A percentile compares a stretch with the other conserved stretches of the same genome.
Evolutionary conservation across 2,113 vertebrate genomes (phyloP).

Genomic region (Gavia stellata): DNA sequence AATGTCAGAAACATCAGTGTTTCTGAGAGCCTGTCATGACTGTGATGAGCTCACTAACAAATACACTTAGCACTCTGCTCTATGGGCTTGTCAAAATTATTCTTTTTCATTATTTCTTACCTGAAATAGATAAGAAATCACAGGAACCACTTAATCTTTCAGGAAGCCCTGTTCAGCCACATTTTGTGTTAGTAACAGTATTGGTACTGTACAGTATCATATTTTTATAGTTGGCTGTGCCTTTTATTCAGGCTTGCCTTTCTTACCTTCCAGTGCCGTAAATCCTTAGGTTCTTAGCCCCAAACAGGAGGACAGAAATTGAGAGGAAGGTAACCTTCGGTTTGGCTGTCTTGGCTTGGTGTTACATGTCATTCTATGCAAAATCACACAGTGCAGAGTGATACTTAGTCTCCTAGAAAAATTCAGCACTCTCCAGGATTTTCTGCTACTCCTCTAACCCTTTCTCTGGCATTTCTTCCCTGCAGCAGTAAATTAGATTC

Average conservation of each 20-base stretch:
- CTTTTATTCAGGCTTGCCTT: neutral
- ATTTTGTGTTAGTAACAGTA: neutral
- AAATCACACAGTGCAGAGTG: neutral
- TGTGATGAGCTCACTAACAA: neutral
- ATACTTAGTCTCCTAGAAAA: neutral
- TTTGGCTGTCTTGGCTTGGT: neutral
- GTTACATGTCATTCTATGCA: neutral
- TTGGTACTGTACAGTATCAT: neutral
- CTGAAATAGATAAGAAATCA: neutral
- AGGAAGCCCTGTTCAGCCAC: neutral
- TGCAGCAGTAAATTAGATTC: conserved; percentile 10
- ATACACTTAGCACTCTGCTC: neutral
- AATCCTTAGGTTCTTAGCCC: neutral
- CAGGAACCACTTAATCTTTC: neutral
- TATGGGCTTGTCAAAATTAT: neutral
- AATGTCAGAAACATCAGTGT: neutral
- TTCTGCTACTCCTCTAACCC: neutral
- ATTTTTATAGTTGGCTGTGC: neutral
- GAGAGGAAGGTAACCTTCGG: neutral
- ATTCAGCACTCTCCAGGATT: neutral
- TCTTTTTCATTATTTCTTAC: neutral
- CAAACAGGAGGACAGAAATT: neutral
- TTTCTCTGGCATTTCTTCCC: neutral
- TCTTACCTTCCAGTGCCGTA: neutral
- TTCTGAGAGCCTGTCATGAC: neutral